phyloP scores from a whole-genome alignment of 1,140 invertebrate genomes.

The Drosophila watanabei region DNA sequence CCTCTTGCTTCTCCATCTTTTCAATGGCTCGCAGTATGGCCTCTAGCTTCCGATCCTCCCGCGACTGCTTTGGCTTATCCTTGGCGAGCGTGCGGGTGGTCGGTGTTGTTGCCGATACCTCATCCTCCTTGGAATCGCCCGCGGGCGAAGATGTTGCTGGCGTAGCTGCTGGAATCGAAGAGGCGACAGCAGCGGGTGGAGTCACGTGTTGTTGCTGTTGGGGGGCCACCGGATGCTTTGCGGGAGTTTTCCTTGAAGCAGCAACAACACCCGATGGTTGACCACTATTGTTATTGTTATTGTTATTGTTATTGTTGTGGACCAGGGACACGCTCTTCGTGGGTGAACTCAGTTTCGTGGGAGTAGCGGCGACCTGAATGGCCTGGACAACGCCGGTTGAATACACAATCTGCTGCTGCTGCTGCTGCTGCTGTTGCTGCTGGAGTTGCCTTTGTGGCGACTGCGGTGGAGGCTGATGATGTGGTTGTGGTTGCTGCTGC shows the following conservation, averaged over 20 bases:
- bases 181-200: constrained; percentile 10
- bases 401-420: constrained; percentile 37
- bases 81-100: constrained; percentile 52
- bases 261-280: constrained; percentile 18
- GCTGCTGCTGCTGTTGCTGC: constrained; percentile 24
- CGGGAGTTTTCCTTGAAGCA: constrained; percentile 39
- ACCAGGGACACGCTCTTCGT: constrained; percentile 9
- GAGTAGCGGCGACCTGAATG: not conserved
- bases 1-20: constrained; percentile 92
- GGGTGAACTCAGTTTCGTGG: constrained; percentile 31
- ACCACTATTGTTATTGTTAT: not conserved
- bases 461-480: constrained; percentile 22
- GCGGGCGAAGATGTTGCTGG: constrained; percentile 20
- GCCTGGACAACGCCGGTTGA: constrained; percentile 9
- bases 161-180: constrained; percentile 1
- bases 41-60: constrained; percentile 98
- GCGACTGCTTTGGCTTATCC: constrained; percentile 88
- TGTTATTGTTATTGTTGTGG: constrained; percentile 41
- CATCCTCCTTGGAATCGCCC: constrained; percentile 32
- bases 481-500: constrained; percentile 16
- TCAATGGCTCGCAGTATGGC: constrained; percentile 97
- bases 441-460: constrained; percentile 13
- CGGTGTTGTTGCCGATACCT: constrained; percentile 23
- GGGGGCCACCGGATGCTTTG: constrained; percentile 33
- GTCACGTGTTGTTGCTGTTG: constrained; percentile 22